These are phyloP conservation scores for Cinclus mexicanus DNA, from an alignment of 2,113 vertebrate species.

Conservation along the genomic window DNA sequence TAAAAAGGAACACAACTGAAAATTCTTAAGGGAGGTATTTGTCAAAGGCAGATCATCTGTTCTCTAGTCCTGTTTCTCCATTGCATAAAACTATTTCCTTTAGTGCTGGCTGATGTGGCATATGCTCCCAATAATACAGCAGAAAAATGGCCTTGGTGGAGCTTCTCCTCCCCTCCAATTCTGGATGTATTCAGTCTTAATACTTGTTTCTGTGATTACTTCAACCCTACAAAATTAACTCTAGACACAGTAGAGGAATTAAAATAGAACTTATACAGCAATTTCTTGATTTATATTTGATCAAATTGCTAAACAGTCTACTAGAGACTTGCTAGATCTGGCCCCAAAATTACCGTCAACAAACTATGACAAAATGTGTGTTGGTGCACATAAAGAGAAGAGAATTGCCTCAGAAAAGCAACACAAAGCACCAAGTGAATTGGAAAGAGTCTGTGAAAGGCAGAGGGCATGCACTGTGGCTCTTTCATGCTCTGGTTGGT, in stretches of 20 bases:
- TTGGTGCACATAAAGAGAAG: conserved; percentile 16
- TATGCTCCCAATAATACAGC: not conserved
- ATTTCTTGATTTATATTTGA: not conserved
- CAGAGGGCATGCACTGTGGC: conserved; percentile 53
- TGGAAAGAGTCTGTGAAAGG: conserved; percentile 50
- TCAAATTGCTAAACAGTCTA: not conserved
- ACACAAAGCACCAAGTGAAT: conserved; percentile 62
- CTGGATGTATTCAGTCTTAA: not conserved
- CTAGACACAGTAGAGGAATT: not conserved
- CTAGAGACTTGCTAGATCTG: not conserved
- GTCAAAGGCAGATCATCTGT: not conserved
- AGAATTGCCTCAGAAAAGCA: conserved; percentile 41
- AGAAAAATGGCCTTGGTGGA: not conserved
- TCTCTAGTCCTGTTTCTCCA: not conserved
- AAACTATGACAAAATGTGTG: conserved; percentile 17
- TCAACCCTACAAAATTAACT: not conserved
- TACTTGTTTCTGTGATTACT: not conserved
- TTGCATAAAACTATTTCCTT: not conserved
- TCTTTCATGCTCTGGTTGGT: conserved; percentile 63
- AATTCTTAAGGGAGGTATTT: not conserved
- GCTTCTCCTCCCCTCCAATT: not conserved
- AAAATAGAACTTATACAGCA: not conserved
- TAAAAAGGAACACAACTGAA: not conserved
- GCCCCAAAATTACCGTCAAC: conserved; percentile 19
- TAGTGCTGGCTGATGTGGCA: not conserved